phyloP scores from a whole-genome alignment of 1,140 invertebrate species.

The Drosophila nannoptera region DNA sequence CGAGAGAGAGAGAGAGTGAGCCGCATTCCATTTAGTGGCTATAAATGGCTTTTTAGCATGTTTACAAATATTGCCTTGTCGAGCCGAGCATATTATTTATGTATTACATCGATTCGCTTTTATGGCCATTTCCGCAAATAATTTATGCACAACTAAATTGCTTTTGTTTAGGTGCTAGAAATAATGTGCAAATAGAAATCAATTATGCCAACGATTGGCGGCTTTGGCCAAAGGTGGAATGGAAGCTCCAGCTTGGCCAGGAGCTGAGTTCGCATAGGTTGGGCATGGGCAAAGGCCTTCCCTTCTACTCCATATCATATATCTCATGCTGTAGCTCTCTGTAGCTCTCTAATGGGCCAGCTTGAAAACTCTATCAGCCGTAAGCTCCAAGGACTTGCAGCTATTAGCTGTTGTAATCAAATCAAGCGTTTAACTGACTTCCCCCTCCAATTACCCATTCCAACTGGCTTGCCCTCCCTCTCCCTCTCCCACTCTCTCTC shows the following conservation, averaged over 20 bases:
- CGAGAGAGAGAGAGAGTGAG: too few relatives aligned
- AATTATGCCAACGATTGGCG: background rate
- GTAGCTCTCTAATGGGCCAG: background rate
- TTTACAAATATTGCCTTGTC: slow-evolving; percentile 67
- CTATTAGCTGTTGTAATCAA: slow-evolving; percentile 12
- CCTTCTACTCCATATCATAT: too few relatives aligned
- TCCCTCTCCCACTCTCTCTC: too few relatives aligned
- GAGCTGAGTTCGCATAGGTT: too few relatives aligned
- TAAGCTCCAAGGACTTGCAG: background rate
- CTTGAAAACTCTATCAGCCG: background rate
- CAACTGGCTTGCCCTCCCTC: too few relatives aligned
- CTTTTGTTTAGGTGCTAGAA: slow-evolving; percentile 9
- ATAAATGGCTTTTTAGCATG: slow-evolving; percentile 36
- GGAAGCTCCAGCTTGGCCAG: too few relatives aligned
- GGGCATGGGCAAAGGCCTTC: too few relatives aligned
- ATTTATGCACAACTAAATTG: slow-evolving; percentile 47
- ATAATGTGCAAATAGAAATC: background rate
- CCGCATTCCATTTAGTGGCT: slow-evolving; percentile 10
- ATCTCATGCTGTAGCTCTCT: background rate
- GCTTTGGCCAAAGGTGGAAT: too few relatives aligned
- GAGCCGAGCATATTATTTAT: slow-evolving; percentile 43
- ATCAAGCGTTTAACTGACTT: slow-evolving; percentile 35
- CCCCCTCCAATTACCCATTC: slow-evolving; percentile 5
- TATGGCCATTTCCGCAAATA: slow-evolving; percentile 30
- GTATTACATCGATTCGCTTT: slow-evolving; percentile 45